A percentile compares a stretch with the other conserved stretches of the same genome.
Conservation (phyloP, 2,113 vertebrate species). For the Rissa tridactyla region DNA sequence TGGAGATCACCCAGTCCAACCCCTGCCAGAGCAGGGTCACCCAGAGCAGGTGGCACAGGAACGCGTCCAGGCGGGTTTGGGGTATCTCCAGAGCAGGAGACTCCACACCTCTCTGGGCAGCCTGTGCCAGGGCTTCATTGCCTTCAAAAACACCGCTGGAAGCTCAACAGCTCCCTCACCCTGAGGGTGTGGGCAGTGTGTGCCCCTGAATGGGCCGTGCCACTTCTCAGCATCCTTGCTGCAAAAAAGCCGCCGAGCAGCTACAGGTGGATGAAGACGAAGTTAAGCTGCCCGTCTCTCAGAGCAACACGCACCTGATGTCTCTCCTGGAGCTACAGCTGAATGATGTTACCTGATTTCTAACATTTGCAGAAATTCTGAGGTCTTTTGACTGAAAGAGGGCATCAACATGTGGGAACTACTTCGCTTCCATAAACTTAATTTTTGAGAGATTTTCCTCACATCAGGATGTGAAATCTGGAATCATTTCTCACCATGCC, state of each 20-base stretch:
- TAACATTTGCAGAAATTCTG: background rate
- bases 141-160: background rate
- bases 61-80: background rate
- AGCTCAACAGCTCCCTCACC: background rate
- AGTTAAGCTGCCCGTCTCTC: background rate
- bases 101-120: background rate
- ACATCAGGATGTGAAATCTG: background rate
- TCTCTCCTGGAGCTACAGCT: background rate
- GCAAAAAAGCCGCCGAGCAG: background rate
- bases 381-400: background rate
- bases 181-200: fast-evolving
- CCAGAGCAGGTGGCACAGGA: background rate
- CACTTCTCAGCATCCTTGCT: background rate
- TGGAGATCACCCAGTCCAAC: no score
- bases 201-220: background rate
- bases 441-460: background rate
- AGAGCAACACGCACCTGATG: background rate
- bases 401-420: fast-evolving
- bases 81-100: background rate
- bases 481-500: background rate
- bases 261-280: background rate
- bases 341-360: background rate
- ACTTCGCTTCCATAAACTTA: background rate
- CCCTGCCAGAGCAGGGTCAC: no score
- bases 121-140: background rate